These are phyloP conservation scores for Urophycis tenuis DNA, from an alignment of 2,797 vertebrate species.

Conservation along the genomic window DNA sequence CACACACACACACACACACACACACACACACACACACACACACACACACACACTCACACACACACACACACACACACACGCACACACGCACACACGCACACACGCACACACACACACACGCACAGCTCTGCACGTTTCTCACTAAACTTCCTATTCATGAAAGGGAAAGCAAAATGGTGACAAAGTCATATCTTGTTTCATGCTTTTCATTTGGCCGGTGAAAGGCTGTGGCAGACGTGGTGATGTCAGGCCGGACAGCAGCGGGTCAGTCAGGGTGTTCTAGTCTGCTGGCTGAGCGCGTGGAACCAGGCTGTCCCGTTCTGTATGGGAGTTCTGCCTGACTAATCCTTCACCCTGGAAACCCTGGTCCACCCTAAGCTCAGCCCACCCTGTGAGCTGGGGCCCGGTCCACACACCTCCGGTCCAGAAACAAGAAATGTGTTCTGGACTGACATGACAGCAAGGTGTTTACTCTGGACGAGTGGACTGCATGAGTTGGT, in stretches of 20 bases:
- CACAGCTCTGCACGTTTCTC: not conserved
- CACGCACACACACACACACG: not conserved
- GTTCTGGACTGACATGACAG: not conserved
- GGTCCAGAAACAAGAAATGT: not conserved
- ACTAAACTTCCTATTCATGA: not conserved
- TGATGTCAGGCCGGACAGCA: conserved; percentile 55
- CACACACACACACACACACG: not conserved
- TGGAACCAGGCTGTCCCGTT: conserved; percentile 42
- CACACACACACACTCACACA: not conserved
- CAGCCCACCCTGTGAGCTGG: conserved; percentile 26
- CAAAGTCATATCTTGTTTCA: conserved; percentile 53
- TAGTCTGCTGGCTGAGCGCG: conserved; percentile 42
- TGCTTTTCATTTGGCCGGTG: conserved; percentile 19
- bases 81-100: too few relatives aligned
- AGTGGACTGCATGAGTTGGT: not conserved
- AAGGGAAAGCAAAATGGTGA: conserved; percentile 48
- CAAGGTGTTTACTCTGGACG: not conserved
- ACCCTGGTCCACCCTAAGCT: conserved; percentile 27
- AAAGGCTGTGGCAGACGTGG: conserved; percentile 35
- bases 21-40: not conserved
- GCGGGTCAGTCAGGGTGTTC: conserved; percentile 55
- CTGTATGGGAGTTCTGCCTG: conserved; percentile 49
- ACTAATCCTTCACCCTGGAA: conserved; percentile 22
- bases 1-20: not conserved
- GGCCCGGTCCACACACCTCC: not conserved